Conservation (phyloP, 2,113 vertebrate genomes). For the Cryptomyrus ogoouensis region DNA sequence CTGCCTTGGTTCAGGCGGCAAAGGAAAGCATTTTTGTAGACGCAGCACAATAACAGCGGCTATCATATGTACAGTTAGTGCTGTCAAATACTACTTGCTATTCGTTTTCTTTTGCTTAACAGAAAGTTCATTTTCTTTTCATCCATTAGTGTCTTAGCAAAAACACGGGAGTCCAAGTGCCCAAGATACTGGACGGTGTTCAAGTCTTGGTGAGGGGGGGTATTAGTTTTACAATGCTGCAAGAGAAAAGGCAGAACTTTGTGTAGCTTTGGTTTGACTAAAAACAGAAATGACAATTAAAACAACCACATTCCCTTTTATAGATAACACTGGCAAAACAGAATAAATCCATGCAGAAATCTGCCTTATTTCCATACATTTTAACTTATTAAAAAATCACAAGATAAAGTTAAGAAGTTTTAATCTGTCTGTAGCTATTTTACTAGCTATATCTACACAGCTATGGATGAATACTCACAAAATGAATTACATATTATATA, state of each 20-base stretch:
- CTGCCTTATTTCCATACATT: conserved; percentile 2
- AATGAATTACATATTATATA: conserved; percentile 45
- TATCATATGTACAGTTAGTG: conserved; percentile 78
- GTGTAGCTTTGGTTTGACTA: conserved; percentile 99
- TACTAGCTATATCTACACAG: conserved; percentile 24
- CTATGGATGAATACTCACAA: conserved; percentile 34
- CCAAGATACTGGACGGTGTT: conserved; percentile 64
- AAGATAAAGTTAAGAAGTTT: conserved; percentile 15
- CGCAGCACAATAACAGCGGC: conserved; percentile 86
- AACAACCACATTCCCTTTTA: conserved; percentile 61
- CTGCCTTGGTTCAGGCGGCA: conserved; percentile 76
- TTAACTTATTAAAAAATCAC: conserved; percentile 17
- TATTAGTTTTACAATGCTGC: conserved; percentile 84
- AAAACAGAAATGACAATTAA: conserved; percentile 80
- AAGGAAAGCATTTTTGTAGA: conserved; percentile 65
- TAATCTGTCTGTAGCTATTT: conserved; percentile 16
- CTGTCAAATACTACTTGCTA: conserved; percentile 70
- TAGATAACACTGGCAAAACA: conserved; percentile 55
- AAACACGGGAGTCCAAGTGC: conserved; percentile 67
- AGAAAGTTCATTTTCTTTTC: conserved; percentile 41
- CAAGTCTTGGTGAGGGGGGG: conserved; percentile 74
- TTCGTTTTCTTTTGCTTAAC: conserved; percentile 38
- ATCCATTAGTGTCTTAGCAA: conserved; percentile 43
- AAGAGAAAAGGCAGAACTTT: conserved; percentile 99
- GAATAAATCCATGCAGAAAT: conserved; percentile 20